phyloP scores from a whole-genome alignment of 2,797 vertebrate genomes.

The Florisuga fusca region DNA sequence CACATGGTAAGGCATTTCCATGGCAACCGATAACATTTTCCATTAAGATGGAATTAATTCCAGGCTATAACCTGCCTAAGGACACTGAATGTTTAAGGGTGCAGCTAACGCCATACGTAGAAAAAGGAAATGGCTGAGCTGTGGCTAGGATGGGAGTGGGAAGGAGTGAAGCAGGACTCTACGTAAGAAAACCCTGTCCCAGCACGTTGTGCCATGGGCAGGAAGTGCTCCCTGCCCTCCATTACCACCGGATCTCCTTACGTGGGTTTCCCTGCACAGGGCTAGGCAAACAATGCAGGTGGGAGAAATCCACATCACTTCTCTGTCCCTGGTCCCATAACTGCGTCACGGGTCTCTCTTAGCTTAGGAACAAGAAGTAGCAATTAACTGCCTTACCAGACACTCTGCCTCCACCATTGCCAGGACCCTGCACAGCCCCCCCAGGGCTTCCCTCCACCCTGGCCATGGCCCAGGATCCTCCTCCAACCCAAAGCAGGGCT shows the following conservation, averaged over 20 bases:
- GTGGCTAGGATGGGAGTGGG: background rate
- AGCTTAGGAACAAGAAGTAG: background rate
- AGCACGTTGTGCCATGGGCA: accelerated
- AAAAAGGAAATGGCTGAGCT: background rate
- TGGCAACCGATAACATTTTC: background rate
- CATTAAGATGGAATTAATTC: background rate
- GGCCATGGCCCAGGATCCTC: background rate
- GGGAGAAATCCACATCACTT: background rate
- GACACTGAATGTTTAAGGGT: background rate
- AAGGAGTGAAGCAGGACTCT: background rate
- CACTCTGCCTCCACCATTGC: background rate
- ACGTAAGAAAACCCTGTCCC: background rate
- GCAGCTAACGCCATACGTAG: background rate
- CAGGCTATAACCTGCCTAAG: background rate
- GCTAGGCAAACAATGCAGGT: background rate
- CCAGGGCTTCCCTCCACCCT: background rate
- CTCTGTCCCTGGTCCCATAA: background rate
- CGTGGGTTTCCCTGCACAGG: background rate
- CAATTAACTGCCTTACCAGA: background rate
- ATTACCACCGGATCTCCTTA: background rate
- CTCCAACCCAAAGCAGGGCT: background rate
- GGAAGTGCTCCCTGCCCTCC: conserved; percentile 20
- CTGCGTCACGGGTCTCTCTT: background rate
- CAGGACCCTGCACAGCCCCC: background rate
- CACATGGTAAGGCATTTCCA: background rate